Percentiles rank a stretch among this genome's conserved stretches.
Conservation (phyloP, 2,797 vertebrate genomes). For the Anableps anableps region DNA sequence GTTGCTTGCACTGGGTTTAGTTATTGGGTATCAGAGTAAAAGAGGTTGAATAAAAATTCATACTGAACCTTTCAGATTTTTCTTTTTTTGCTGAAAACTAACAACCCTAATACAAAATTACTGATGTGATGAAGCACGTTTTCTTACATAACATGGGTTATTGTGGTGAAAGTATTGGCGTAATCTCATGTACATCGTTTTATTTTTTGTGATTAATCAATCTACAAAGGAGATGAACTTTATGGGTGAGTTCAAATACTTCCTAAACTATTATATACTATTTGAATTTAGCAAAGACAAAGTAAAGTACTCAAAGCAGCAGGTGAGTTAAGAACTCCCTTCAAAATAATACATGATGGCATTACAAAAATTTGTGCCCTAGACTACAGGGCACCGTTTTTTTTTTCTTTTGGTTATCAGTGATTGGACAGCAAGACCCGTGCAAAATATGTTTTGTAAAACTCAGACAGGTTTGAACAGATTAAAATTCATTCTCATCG, state of each 20-base stretch:
- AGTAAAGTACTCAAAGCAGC: neutral
- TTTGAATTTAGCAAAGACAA: neutral
- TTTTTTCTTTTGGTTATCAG: constrained; percentile 6
- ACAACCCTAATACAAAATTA: neutral
- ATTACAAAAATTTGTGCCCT: neutral
- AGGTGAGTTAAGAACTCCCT: neutral
- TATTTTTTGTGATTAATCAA: neutral
- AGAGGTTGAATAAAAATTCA: neutral
- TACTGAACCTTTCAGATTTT: neutral
- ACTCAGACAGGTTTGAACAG: constrained; percentile 46
- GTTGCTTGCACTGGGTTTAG: neutral
- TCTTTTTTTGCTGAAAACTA: neutral
- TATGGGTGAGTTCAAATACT: neutral
- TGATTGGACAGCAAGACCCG: constrained; percentile 9
- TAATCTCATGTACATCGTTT: neutral
- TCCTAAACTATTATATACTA: neutral
- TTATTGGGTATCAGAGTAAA: neutral
- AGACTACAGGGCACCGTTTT: constrained; percentile 1
- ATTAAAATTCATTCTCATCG: constrained; percentile 35
- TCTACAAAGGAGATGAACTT: neutral
- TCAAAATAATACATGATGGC: neutral
- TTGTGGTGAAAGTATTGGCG: neutral
- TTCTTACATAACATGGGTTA: neutral
- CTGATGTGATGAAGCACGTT: neutral
- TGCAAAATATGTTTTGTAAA: constrained; percentile 21